Evolutionary conservation across 2,113 vertebrate genomes (phyloP).

Genomic region (Nothobranchius furzeri): DNA sequence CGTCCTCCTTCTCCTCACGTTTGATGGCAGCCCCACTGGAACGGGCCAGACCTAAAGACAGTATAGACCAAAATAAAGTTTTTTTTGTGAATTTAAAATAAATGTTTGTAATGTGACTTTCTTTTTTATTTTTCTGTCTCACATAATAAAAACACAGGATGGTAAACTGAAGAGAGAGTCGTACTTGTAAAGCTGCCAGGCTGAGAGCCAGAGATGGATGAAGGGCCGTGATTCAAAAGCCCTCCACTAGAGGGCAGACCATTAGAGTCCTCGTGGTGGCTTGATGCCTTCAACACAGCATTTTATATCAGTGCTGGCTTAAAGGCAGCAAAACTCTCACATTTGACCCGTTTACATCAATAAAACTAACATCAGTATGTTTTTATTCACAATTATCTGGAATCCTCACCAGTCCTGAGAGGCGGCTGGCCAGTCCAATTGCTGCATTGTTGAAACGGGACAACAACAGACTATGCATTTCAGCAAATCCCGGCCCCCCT

Average conservation of each 20-base stretch:
- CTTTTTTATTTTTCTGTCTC: too few relatives aligned
- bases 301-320: not conserved
- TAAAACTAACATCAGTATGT: not conserved
- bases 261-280: slow-evolving; percentile 82
- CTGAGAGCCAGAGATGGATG: slow-evolving; percentile 81
- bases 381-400: not conserved
- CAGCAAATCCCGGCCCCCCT: slow-evolving; percentile 75
- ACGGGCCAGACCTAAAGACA: slow-evolving; percentile 73
- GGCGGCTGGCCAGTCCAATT: slow-evolving; percentile 81
- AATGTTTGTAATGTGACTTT: too few relatives aligned
- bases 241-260: slow-evolving; percentile 80
- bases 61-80: not conserved
- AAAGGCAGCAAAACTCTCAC: not conserved
- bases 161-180: slow-evolving; percentile 27
- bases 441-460: slow-evolving; percentile 75
- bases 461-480: slow-evolving; percentile 85
- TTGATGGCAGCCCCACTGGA: slow-evolving; percentile 82
- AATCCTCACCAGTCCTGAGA: slow-evolving; percentile 82
- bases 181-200: slow-evolving; percentile 86
- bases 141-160: not conserved
- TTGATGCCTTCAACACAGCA: slow-evolving; percentile 70
- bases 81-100: not conserved
- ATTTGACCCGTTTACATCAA: not conserved
- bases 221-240: slow-evolving; percentile 80
- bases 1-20: slow-evolving; percentile 90